Evolutionary conservation across 2,888 invertebrate genomes (phyloP).

Genomic region (Ectropis crepuscularia): DNA sequence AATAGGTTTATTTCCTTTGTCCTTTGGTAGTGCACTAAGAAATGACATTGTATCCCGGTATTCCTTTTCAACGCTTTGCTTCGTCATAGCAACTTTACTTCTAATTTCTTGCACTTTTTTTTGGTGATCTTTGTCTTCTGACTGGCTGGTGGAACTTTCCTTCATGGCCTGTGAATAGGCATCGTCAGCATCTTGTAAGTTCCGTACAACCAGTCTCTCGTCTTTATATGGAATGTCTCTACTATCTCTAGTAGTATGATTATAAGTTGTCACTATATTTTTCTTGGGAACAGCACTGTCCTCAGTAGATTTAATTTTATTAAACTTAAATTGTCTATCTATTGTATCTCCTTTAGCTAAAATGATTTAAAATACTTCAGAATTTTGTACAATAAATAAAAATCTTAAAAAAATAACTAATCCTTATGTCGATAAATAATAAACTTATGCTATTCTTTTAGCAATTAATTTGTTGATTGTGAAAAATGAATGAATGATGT

Average conservation of each 20-base stretch:
- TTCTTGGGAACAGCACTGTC: conserved; percentile 51
- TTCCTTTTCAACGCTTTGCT: conserved; percentile 86
- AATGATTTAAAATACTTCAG: conserved; percentile 35
- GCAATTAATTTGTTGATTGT: no score
- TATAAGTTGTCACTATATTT: conserved; percentile 68
- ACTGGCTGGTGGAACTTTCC: conserved; percentile 49
- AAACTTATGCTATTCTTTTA: no score
- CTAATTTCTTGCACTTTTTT: conserved; percentile 62
- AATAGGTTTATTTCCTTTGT: conserved; percentile 56
- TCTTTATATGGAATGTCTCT: conserved; percentile 56
- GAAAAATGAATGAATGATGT: no score
- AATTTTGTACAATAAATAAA: background rate
- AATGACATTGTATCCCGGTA: conserved; percentile 75
- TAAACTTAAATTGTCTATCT: conserved; percentile 50
- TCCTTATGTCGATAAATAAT: no score
- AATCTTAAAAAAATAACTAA: background rate
- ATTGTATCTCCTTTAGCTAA: conserved; percentile 49
- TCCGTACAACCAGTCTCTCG: conserved; percentile 60
- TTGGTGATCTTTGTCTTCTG: conserved; percentile 50
- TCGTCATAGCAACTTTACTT: conserved; percentile 80
- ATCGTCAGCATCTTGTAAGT: conserved; percentile 62
- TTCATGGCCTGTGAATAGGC: conserved; percentile 72
- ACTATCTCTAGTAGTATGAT: conserved; percentile 68
- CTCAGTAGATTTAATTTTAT: conserved; percentile 29
- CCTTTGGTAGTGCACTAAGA: conserved; percentile 70